Evolutionary conservation across 2,797 vertebrate species (phyloP).

Genomic region (Anableps anableps): DNA sequence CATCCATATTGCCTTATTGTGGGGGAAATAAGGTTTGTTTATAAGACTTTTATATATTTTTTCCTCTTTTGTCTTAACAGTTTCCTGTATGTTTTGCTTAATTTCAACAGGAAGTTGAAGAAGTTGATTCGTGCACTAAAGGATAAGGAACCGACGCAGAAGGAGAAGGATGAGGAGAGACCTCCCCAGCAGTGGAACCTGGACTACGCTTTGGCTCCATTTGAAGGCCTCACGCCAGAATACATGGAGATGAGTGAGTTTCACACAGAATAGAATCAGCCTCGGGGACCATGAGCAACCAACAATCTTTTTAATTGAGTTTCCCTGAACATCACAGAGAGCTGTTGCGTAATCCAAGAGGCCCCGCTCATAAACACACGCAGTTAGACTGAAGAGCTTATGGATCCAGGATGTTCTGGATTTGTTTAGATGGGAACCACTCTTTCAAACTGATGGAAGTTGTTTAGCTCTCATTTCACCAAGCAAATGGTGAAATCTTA

Average conservation of each 20-base stretch:
- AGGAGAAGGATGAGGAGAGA: constrained; percentile 77
- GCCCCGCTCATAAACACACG: background rate
- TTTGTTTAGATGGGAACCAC: background rate
- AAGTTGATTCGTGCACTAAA: constrained; percentile 88
- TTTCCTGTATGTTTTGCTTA: background rate
- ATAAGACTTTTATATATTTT: no score
- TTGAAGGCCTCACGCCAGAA: constrained; percentile 94
- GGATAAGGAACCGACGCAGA: constrained; percentile 82
- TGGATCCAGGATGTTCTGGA: background rate
- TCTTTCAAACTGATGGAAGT: constrained; percentile 3
- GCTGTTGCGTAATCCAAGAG: constrained; percentile 13
- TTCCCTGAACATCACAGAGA: background rate
- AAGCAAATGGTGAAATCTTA: background rate
- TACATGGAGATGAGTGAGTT: constrained; percentile 99
- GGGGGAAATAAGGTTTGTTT: no score
- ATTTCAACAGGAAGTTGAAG: constrained; percentile 79
- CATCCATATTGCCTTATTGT: no score
- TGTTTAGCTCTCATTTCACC: background rate
- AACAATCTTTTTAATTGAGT: constrained; percentile 9
- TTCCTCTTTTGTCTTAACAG: background rate
- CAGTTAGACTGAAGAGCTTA: background rate
- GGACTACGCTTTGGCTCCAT: constrained; percentile 91
- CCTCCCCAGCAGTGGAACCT: constrained; percentile 92
- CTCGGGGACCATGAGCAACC: background rate
- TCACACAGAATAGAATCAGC: background rate